These are phyloP conservation scores for Cactoblastis cactorum DNA, from an alignment of 2,888 invertebrate species.

Conservation along the genomic window DNA sequence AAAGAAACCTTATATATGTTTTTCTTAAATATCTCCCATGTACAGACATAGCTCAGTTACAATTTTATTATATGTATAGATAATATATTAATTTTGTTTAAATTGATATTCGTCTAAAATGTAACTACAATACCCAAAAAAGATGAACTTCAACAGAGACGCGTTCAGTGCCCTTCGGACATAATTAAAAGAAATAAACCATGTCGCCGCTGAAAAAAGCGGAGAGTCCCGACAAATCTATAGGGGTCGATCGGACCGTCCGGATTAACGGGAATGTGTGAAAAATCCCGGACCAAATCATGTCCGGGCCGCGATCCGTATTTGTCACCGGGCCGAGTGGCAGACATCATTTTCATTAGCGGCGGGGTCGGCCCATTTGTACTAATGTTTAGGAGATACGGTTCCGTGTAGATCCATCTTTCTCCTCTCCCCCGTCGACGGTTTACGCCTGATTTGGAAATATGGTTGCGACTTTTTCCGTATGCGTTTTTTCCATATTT, in stretches of 20 bases:
- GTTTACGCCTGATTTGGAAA: slow-evolving; percentile 18
- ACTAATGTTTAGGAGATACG: slow-evolving; percentile 27
- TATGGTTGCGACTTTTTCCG: slow-evolving; percentile 10
- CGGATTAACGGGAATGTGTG: slow-evolving; percentile 23
- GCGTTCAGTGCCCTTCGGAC: not conserved
- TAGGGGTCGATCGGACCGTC: slow-evolving; percentile 18
- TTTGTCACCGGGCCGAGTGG: slow-evolving; percentile 24
- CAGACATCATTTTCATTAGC: slow-evolving; percentile 30
- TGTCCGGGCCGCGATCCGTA: slow-evolving; percentile 23
- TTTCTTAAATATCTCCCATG: too few species aligned
- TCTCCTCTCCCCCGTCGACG: slow-evolving; percentile 12
- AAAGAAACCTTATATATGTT: too few species aligned
- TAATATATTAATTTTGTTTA: too few species aligned
- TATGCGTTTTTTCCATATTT: not conserved
- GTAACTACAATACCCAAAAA: too few species aligned
- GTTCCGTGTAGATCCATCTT: slow-evolving; percentile 18
- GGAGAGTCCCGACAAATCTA: slow-evolving; percentile 19
- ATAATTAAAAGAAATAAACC: slow-evolving; percentile 10
- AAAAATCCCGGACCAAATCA: slow-evolving; percentile 25
- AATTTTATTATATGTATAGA: too few species aligned
- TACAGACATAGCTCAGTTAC: too few species aligned
- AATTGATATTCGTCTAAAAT: too few species aligned
- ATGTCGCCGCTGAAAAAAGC: slow-evolving; percentile 6
- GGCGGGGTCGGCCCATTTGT: slow-evolving; percentile 24
- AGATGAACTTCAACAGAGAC: too few species aligned